Conservation (phyloP, 2,888 invertebrate genomes). For the Neria commutata region DNA sequence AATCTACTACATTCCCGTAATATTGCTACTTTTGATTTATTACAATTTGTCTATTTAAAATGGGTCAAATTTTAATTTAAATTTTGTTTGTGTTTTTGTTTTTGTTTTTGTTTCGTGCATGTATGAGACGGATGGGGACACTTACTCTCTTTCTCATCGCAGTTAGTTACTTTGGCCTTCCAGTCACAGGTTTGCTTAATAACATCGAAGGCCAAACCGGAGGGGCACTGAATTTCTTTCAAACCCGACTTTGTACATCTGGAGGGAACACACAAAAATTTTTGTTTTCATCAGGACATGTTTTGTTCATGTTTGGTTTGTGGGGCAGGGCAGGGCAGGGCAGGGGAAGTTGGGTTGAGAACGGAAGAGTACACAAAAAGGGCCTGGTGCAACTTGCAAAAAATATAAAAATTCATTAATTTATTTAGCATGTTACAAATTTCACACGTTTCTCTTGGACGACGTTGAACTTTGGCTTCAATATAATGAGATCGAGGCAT, state of each 20-base stretch:
- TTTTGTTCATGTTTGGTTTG: too few relatives aligned
- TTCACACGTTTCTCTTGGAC: neutral
- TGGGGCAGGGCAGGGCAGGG: constrained; percentile 14
- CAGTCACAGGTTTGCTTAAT: constrained; percentile 98
- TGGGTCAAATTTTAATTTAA: neutral
- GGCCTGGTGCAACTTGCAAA: constrained; percentile 4
- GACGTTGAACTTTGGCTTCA: constrained; percentile 1
- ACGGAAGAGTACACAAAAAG: neutral
- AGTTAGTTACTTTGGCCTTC: constrained; percentile 97
- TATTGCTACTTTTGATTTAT: too few relatives aligned
- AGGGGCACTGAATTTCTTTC: constrained; percentile 96
- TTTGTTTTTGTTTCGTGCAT: constrained; percentile 30
- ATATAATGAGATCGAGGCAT: neutral
- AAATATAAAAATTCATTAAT: constrained; percentile 1
- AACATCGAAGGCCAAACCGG: constrained; percentile 96
- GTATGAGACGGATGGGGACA: constrained; percentile 49
- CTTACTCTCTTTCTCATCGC: constrained; percentile 97
- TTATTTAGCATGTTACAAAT: neutral
- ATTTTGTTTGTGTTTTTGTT: constrained; percentile 27
- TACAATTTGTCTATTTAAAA: constrained; percentile 8
- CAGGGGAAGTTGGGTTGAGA: constrained; percentile 4
- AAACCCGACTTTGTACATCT: constrained; percentile 91
- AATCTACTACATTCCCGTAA: constrained; percentile 9
- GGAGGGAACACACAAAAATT: constrained; percentile 42
- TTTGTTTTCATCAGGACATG: constrained; percentile 10